Evolutionary conservation across 2,113 vertebrate species (phyloP).

Genomic region (Hemicordylus capensis): DNA sequence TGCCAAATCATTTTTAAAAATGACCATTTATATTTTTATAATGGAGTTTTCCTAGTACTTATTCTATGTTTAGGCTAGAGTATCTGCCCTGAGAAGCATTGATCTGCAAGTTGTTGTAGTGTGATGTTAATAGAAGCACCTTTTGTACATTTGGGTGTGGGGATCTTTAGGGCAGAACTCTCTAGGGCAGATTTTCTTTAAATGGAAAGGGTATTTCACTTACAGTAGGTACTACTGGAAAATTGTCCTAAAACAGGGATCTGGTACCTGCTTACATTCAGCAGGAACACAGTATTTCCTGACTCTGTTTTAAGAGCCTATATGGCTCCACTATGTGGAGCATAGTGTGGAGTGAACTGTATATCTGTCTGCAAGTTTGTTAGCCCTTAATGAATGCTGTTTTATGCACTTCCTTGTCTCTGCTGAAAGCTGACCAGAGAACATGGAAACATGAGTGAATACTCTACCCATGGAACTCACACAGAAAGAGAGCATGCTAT

Average conservation of each 20-base stretch:
- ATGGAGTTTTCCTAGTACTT: neutral
- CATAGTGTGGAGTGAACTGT: too few species aligned
- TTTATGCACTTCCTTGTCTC: too few species aligned
- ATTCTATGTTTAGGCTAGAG: neutral
- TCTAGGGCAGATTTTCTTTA: constrained; percentile 61
- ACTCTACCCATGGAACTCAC: too few species aligned
- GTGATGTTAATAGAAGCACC: neutral
- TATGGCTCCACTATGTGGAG: too few species aligned
- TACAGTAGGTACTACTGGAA: constrained; percentile 25
- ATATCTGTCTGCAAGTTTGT: too few species aligned
- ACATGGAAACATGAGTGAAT: too few species aligned
- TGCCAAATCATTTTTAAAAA: neutral
- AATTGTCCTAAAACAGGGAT: constrained; percentile 47
- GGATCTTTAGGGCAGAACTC: too few species aligned
- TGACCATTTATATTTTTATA: neutral
- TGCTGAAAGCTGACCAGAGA: too few species aligned
- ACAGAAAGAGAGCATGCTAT: too few species aligned
- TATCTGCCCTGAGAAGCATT: neutral
- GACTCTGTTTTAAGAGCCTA: neutral
- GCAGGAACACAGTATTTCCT: neutral
- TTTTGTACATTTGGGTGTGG: constrained; percentile 48
- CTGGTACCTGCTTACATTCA: neutral
- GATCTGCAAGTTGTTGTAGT: neutral
- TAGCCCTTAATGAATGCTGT: too few species aligned
- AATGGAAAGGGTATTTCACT: constrained; percentile 49